Conservation (phyloP, 2,113 vertebrate species). For the Siniperca knerii region DNA sequence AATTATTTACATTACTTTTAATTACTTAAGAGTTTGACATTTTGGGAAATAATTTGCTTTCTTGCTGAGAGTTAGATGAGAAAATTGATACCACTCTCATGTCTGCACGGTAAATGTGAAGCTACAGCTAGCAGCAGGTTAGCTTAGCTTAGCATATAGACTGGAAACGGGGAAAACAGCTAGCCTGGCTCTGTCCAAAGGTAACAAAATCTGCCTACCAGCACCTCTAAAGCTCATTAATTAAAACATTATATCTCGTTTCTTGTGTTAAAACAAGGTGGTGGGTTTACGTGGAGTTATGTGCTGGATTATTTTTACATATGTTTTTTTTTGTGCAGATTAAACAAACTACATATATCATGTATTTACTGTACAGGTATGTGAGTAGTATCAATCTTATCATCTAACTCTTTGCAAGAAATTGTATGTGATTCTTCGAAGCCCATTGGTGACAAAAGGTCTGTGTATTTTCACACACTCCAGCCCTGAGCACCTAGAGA, state of each 20-base stretch:
- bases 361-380: background rate
- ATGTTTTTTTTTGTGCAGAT: no score
- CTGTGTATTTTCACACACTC: conserved; percentile 1
- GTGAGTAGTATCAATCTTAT: background rate
- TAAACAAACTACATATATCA: background rate
- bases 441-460: conserved; percentile 12
- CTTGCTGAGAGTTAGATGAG: background rate
- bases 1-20: background rate
- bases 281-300: background rate
- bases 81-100: background rate
- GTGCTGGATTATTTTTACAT: background rate
- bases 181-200: background rate
- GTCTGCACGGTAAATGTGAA: background rate
- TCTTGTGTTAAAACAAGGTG: background rate
- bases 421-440: background rate
- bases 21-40: background rate
- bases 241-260: background rate
- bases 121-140: background rate
- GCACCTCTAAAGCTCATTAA: background rate
- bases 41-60: background rate
- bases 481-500: conserved; percentile 18
- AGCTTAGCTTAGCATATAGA: background rate
- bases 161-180: background rate
- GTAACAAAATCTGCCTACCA: background rate
- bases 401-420: background rate